These are phyloP conservation scores for Ctenochaetus hawaiiensis DNA, from an alignment of 2,797 vertebrate genomes.

Conservation along the genomic window DNA sequence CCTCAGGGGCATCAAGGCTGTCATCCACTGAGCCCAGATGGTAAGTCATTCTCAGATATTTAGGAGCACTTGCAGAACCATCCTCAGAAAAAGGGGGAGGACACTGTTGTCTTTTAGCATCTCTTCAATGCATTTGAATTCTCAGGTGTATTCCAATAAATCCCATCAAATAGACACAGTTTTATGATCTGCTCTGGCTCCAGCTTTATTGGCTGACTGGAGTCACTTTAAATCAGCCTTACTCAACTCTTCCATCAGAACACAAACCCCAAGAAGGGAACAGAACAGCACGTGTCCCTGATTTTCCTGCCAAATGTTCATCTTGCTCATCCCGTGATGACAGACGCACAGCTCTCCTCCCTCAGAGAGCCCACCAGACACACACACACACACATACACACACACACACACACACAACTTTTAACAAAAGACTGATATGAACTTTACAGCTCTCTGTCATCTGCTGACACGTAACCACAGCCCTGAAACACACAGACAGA, in stretches of 20 bases:
- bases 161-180: not conserved
- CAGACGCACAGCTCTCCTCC: conserved; percentile 5
- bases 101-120: not conserved
- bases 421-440: no score
- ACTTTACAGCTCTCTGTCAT: not conserved
- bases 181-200: not conserved
- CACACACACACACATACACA: not conserved
- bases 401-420: not conserved
- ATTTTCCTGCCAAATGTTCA: conserved; percentile 31
- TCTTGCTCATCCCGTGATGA: conserved; percentile 23
- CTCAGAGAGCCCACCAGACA: conserved; percentile 1
- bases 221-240: conserved; percentile 5
- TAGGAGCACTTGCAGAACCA: not conserved
- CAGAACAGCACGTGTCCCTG: conserved; percentile 30
- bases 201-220: conserved; percentile 1
- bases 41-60: not conserved
- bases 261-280: conserved; percentile 28
- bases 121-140: not conserved
- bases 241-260: conserved; percentile 25
- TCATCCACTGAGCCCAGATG: not conserved
- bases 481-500: no score
- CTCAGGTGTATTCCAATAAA: not conserved
- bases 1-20: not conserved
- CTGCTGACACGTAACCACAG: not conserved
- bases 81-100: not conserved